Evolutionary conservation across 2,888 invertebrate genomes (phyloP).

Genomic region (Formica aserva): DNA sequence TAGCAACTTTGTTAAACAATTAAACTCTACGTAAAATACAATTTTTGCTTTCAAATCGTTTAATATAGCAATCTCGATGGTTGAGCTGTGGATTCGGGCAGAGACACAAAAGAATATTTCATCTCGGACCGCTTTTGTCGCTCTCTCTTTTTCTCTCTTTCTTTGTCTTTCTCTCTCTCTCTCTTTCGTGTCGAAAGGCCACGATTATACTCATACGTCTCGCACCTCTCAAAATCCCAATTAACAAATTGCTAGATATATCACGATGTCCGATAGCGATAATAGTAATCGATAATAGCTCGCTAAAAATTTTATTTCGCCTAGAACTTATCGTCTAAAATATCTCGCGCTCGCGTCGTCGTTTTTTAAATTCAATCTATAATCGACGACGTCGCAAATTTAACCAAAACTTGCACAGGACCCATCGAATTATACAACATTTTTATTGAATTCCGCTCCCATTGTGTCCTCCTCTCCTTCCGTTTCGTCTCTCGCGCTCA

Average conservation of each 20-base stretch:
- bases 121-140: conserved; percentile 30
- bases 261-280: conserved; percentile 71
- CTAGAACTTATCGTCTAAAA: conserved; percentile 72
- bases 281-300: conserved; percentile 64
- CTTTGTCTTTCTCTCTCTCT: not conserved
- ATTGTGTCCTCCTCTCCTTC: not conserved
- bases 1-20: conserved; percentile 52
- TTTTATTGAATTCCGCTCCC: conserved; percentile 24
- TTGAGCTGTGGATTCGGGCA: conserved; percentile 32
- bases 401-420: conserved; percentile 83
- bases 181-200: conserved; percentile 65
- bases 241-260: conserved; percentile 74
- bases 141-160: not conserved
- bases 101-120: conserved; percentile 14
- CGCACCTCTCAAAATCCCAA: conserved; percentile 65
- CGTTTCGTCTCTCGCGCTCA: not conserved
- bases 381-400: conserved; percentile 80
- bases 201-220: conserved; percentile 66
- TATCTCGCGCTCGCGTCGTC: conserved; percentile 63
- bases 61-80: conserved; percentile 49
- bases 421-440: conserved; percentile 79
- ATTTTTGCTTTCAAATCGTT: conserved; percentile 26
- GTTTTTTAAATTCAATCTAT: conserved; percentile 79
- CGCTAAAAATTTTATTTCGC: conserved; percentile 60
- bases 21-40: not conserved